Evolutionary conservation across 2,113 vertebrate species (phyloP).

Genomic region (Cathartes aura): DNA sequence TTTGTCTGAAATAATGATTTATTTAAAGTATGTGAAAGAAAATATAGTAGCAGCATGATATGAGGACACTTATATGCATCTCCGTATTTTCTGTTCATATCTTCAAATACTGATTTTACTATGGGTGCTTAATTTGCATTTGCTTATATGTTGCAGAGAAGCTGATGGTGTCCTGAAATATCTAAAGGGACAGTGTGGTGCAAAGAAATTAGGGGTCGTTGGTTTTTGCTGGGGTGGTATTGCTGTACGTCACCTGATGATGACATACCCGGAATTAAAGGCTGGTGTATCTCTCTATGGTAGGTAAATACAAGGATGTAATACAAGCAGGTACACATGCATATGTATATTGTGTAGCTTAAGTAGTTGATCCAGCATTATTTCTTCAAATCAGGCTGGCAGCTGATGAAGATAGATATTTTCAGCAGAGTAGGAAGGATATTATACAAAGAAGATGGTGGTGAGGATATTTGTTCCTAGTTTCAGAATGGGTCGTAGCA

Average conservation of each 20-base stretch:
- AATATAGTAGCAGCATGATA: not conserved
- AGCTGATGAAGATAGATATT: not conserved
- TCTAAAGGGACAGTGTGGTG: slow-evolving; percentile 76
- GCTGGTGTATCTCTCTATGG: slow-evolving; percentile 81
- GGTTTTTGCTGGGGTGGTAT: slow-evolving; percentile 85
- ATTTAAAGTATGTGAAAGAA: not conserved
- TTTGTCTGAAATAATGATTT: not conserved
- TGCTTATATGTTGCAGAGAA: slow-evolving; percentile 71
- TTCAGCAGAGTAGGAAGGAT: not conserved
- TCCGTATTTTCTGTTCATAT: not conserved
- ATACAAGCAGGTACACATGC: not conserved
- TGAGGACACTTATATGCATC: not conserved
- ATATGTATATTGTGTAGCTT: not conserved
- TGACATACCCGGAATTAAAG: slow-evolving; percentile 76
- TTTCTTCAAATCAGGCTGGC: not conserved
- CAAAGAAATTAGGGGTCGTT: slow-evolving; percentile 67
- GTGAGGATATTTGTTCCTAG: not conserved
- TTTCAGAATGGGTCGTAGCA: not conserved
- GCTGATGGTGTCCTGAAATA: slow-evolving; percentile 75
- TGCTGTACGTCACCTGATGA: slow-evolving; percentile 77
- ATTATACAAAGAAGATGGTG: not conserved
- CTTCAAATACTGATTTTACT: not conserved
- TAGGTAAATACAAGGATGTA: not conserved
- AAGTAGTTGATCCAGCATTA: not conserved
- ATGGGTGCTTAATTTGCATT: not conserved